Evolutionary conservation across 2,888 invertebrate species (phyloP).

Genomic region (Cybosia mesomella): DNA sequence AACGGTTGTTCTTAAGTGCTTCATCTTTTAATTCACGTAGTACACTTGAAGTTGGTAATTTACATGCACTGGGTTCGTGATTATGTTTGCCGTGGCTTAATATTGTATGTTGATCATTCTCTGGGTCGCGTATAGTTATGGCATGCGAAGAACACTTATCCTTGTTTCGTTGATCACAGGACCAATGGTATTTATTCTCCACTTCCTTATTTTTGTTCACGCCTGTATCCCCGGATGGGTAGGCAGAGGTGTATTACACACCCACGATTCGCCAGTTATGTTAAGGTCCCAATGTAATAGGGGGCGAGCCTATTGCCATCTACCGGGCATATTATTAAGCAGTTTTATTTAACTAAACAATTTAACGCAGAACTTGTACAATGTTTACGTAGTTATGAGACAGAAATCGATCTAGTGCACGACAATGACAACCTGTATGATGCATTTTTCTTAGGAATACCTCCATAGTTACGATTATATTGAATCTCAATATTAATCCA

Average conservation of each 20-base stretch:
- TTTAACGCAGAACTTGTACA: conserved; percentile 27
- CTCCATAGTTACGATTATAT: no score
- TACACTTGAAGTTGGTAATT: conserved; percentile 24
- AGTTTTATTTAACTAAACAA: conserved; percentile 15
- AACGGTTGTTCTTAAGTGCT: no score
- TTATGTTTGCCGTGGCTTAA: conserved; percentile 27
- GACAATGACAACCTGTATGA: background rate
- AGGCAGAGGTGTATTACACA: no score
- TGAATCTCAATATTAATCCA: no score
- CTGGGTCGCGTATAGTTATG: conserved; percentile 26
- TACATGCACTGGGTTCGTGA: conserved; percentile 25
- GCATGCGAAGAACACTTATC: conserved; percentile 23
- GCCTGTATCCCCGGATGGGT: no score
- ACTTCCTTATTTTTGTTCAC: conserved; percentile 18
- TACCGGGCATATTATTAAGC: conserved; percentile 18
- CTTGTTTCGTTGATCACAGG: conserved; percentile 18
- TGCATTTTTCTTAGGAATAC: no score
- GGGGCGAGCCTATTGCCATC: conserved; percentile 21
- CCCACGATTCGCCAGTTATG: no score
- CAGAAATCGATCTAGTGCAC: conserved; percentile 11
- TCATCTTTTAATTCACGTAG: conserved; percentile 11
- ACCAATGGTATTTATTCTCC: conserved; percentile 6
- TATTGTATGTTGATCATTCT: conserved; percentile 24
- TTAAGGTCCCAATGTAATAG: no score
- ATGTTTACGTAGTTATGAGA: conserved; percentile 30